Percentiles rank a stretch among this genome's conserved stretches.
These are phyloP conservation scores for Heliconius eleuchia DNA, from an alignment of 1,140 invertebrate genomes.

Conservation along the genomic window DNA sequence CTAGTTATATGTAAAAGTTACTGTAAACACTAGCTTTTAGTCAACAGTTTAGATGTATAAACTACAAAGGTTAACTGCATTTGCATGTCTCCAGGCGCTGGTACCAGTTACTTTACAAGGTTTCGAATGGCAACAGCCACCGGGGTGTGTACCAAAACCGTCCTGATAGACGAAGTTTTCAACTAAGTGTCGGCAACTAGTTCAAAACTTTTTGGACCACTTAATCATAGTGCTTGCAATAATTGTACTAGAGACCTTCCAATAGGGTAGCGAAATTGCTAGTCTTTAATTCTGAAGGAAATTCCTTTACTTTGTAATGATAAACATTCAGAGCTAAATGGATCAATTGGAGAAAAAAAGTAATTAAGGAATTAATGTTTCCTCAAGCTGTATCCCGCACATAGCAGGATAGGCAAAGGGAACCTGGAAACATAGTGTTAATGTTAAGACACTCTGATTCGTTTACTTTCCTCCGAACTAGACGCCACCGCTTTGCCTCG, in stretches of 20 bases:
- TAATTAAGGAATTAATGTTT: too few species aligned
- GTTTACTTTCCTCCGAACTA: neutral
- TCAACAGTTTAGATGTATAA: neutral
- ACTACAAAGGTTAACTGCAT: neutral
- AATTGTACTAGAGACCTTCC: neutral
- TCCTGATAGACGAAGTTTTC: slow-evolving; percentile 5
- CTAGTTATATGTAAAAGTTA: neutral
- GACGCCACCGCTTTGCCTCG: neutral
- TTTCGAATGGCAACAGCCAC: neutral
- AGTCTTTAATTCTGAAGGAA: neutral
- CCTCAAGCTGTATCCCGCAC: neutral
- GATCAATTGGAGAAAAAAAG: too few species aligned
- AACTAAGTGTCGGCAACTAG: neutral
- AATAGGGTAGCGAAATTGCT: neutral
- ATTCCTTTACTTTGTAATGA: neutral
- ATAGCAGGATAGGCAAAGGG: neutral
- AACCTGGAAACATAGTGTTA: neutral
- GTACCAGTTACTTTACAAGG: slow-evolving; percentile 10
- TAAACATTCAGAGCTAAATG: neutral
- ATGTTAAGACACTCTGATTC: neutral
- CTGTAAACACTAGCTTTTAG: neutral
- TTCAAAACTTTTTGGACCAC: neutral
- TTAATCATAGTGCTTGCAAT: slow-evolving; percentile 7
- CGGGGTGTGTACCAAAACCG: slow-evolving; percentile 6
- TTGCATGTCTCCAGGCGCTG: slow-evolving; percentile 4